Percentiles rank a stretch among this genome's conserved stretches.
phyloP scores from a whole-genome alignment of 2,113 vertebrate genomes.

The Hemichromis elongatus region DNA sequence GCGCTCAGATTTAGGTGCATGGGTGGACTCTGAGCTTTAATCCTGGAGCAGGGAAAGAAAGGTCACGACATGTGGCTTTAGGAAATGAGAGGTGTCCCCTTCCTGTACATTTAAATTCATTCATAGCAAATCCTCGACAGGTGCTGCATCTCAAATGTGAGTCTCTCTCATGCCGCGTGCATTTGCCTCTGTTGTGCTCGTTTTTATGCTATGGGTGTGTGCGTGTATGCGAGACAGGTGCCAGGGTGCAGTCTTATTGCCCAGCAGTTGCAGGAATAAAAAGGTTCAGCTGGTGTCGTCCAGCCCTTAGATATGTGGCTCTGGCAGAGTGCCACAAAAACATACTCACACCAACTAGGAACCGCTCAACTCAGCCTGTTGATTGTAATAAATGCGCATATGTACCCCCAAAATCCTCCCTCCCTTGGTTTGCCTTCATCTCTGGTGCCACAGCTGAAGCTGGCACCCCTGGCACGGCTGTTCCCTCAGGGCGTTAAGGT shows the following conservation, averaged over 20 bases:
- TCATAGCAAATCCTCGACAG: constrained; percentile 57
- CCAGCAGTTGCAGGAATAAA: constrained; percentile 61
- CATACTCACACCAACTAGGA: constrained; percentile 6
- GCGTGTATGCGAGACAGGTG: constrained; percentile 63
- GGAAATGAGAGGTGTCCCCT: background rate
- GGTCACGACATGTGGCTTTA: background rate
- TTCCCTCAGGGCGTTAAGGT: constrained; percentile 24
- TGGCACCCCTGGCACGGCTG: constrained; percentile 29
- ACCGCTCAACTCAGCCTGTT: background rate
- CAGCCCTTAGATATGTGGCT: constrained; percentile 63
- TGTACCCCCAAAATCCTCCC: background rate
- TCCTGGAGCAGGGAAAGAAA: background rate
- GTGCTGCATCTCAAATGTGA: constrained; percentile 42
- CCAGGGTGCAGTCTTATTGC: constrained; percentile 55
- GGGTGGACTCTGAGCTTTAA: background rate
- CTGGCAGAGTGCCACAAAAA: constrained; percentile 56
- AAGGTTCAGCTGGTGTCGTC: constrained; percentile 63
- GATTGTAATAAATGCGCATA: background rate
- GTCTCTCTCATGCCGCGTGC: background rate
- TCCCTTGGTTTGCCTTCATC: background rate
- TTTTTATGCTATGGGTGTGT: constrained; percentile 1
- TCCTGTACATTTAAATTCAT: background rate
- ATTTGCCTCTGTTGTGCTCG: background rate
- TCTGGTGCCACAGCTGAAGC: constrained; percentile 25
- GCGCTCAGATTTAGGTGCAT: background rate